Evolutionary conservation across 2,888 invertebrate genomes (phyloP).

Genomic region (Dusona sp.): DNA sequence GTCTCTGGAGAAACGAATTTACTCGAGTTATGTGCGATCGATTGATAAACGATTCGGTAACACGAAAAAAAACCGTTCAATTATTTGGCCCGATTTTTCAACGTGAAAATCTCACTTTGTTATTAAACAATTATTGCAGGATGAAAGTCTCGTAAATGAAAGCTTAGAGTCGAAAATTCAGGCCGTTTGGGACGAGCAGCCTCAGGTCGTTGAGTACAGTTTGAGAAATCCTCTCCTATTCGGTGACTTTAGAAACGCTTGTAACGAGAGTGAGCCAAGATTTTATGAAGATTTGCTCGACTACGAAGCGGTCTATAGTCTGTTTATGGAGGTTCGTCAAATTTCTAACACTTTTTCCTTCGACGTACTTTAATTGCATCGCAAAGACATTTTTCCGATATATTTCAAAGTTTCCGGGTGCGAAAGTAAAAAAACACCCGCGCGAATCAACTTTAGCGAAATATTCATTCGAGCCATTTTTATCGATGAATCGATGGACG

Average conservation of each 20-base stretch:
- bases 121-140: conserved; percentile 84
- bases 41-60: conserved; percentile 89
- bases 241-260: conserved; percentile 95
- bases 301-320: conserved; percentile 94
- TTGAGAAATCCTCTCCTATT: conserved; percentile 93
- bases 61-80: conserved; percentile 44
- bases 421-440: not conserved
- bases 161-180: conserved; percentile 88
- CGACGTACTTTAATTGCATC: not conserved
- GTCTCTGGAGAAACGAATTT: conserved; percentile 97
- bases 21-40: conserved; percentile 94
- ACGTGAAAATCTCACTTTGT: too few species aligned
- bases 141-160: conserved; percentile 87
- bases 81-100: too few species aligned
- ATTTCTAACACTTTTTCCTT: conserved; percentile 29
- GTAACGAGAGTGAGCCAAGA: conserved; percentile 91
- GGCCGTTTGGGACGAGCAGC: conserved; percentile 86
- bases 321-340: conserved; percentile 92
- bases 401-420: too few species aligned
- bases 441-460: not conserved
- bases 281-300: conserved; percentile 96
- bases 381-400: too few species aligned
- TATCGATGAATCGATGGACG: not conserved
- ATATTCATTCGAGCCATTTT: not conserved
- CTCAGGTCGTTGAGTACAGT: conserved; percentile 88